A percentile compares a stretch with the other conserved stretches of the same genome.
These are phyloP conservation scores for Agrotis ipsilon DNA, from an alignment of 2,888 invertebrate genomes.

Conservation along the genomic window DNA sequence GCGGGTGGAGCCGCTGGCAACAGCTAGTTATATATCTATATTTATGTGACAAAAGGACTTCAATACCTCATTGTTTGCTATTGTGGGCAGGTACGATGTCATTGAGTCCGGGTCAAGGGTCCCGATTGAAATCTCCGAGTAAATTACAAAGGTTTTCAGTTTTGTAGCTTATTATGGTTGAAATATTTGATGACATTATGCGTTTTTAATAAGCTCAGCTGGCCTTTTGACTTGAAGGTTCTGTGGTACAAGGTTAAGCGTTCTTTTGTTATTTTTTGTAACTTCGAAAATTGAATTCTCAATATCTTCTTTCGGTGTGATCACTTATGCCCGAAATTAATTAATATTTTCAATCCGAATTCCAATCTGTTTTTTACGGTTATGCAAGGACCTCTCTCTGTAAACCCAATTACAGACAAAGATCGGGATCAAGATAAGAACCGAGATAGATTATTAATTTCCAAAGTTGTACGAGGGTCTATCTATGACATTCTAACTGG, in stretches of 20 bases:
- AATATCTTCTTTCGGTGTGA: neutral
- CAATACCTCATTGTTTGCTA: conserved; percentile 37
- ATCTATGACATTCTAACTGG: neutral
- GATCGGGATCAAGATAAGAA: too few relatives aligned
- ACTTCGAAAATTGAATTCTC: neutral
- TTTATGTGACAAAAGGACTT: conserved; percentile 51
- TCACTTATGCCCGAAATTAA: neutral
- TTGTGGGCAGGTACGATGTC: conserved; percentile 33
- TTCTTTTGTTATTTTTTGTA: conserved; percentile 6
- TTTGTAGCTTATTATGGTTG: conserved; percentile 11
- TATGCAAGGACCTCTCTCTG: too few relatives aligned
- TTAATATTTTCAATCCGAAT: too few relatives aligned
- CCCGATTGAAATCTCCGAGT: conserved; percentile 57
- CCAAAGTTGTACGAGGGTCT: too few relatives aligned
- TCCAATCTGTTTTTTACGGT: too few relatives aligned
- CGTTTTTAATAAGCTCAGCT: conserved; percentile 47
- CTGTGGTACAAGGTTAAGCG: conserved; percentile 6
- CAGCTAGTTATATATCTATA: neutral
- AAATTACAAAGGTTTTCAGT: conserved; percentile 42
- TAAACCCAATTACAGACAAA: too few relatives aligned
- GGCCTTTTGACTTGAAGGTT: conserved; percentile 31
- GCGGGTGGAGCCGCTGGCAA: too few relatives aligned
- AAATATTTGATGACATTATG: conserved; percentile 45
- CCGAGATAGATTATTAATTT: too few relatives aligned
- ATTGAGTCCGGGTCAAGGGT: conserved; percentile 58